Evolutionary conservation across 2,797 vertebrate genomes (phyloP).

Genomic region (Cyprinodon diabolis): DNA sequence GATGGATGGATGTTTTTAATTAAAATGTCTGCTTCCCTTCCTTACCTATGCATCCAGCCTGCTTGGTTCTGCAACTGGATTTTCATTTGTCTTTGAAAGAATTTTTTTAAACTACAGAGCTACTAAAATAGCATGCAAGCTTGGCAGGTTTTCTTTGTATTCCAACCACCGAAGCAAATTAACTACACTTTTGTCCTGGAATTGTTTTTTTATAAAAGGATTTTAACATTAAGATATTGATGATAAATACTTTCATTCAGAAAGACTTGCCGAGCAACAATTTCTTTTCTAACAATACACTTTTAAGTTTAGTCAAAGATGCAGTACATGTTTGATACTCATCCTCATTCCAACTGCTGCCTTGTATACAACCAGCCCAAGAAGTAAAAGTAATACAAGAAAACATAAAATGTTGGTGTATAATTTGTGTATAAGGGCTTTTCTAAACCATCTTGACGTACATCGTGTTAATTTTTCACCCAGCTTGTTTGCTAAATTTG

Average conservation of each 20-base stretch:
- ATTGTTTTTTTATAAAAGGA: neutral
- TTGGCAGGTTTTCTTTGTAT: neutral
- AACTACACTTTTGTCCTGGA: neutral
- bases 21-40: neutral
- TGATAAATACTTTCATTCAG: neutral
- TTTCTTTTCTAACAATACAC: neutral
- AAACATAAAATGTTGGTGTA: constrained; percentile 5
- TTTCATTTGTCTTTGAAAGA: neutral
- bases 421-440: neutral
- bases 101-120: neutral
- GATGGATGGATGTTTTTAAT: neutral
- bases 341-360: neutral
- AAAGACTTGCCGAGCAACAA: neutral
- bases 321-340: neutral
- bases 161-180: neutral
- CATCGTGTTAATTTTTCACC: constrained; percentile 11
- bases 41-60: neutral
- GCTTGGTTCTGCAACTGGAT: neutral
- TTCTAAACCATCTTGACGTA: neutral
- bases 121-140: neutral
- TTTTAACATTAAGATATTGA: neutral
- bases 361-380: constrained; percentile 13
- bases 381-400: constrained; percentile 25
- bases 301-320: neutral
- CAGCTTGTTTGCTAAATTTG: constrained; percentile 18